phyloP scores from a whole-genome alignment of 1,140 invertebrate species.

The Drosophila littoralis region DNA sequence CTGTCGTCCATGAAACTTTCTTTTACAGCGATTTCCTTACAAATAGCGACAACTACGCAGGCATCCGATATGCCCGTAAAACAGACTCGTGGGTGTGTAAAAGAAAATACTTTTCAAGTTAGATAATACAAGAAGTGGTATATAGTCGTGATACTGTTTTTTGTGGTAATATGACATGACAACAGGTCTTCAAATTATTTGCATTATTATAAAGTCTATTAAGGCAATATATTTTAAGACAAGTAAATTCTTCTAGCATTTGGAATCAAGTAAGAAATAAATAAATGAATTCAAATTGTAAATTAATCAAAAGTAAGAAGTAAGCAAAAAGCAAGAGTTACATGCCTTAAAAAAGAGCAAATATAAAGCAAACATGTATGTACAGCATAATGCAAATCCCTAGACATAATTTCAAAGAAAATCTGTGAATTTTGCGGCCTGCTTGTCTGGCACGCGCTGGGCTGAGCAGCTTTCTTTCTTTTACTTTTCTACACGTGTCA shows the following conservation, averaged over 20 bases:
- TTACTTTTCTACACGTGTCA: slow-evolving; percentile 69
- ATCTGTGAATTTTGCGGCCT: slow-evolving; percentile 39
- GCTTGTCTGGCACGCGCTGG: slow-evolving; percentile 31
- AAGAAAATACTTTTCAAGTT: neutral
- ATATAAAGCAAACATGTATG: slow-evolving; percentile 1
- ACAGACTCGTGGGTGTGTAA: slow-evolving; percentile 1
- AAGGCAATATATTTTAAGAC: no score
- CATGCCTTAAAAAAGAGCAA: neutral
- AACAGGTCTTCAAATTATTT: slow-evolving; percentile 1
- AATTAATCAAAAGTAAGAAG: slow-evolving; percentile 5
- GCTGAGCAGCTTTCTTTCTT: slow-evolving; percentile 47
- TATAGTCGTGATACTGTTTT: neutral
- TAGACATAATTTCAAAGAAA: slow-evolving; percentile 9
- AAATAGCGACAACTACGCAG: neutral
- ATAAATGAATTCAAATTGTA: neutral
- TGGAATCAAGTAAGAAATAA: no score
- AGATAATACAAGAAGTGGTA: neutral
- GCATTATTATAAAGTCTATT: neutral
- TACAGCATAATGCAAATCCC: slow-evolving; percentile 18
- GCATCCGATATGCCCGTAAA: neutral
- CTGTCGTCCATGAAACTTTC: slow-evolving; percentile 18
- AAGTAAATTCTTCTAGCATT: no score
- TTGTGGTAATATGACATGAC: no score
- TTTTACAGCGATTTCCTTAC: slow-evolving; percentile 29
- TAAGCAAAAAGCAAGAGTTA: slow-evolving; percentile 1